Percentiles rank a stretch among this genome's conserved stretches.
Evolutionary conservation across 2,888 invertebrate genomes (phyloP).

Genomic region (Bembecia ichneumoniformis): DNA sequence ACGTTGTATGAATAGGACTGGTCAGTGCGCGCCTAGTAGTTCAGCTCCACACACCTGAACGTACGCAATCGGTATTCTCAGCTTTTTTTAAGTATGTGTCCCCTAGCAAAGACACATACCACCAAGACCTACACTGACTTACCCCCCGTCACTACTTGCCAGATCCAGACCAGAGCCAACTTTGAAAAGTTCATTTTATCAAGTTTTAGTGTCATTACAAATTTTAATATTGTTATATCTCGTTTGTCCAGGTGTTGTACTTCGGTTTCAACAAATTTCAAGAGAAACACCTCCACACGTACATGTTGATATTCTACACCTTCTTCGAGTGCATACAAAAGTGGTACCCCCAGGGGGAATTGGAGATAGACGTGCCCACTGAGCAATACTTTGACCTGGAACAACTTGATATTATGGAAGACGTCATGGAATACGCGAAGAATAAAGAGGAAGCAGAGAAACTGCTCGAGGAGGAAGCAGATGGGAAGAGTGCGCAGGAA

Average conservation of each 20-base stretch:
- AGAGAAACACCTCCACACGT: conserved; percentile 72
- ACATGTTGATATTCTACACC: conserved; percentile 79
- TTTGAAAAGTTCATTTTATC: too few species aligned
- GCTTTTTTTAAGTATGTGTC: too few species aligned
- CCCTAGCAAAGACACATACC: too few species aligned
- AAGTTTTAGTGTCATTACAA: too few species aligned
- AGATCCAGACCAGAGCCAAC: too few species aligned
- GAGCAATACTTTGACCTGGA: conserved; percentile 1
- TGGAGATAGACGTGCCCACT: conserved; percentile 2
- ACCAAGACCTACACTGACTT: too few species aligned
- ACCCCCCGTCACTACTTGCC: too few species aligned
- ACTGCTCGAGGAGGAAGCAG: conserved; percentile 38
- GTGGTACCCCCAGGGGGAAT: conserved; percentile 54
- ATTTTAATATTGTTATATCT: too few species aligned
- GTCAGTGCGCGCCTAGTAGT: too few species aligned
- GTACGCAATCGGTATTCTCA: too few species aligned
- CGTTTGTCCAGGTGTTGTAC: conserved; percentile 30
- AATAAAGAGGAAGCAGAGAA: conserved; percentile 42
- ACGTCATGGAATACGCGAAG: conserved; percentile 46
- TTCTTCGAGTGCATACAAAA: conserved; percentile 75
- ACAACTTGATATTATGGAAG: conserved; percentile 35
- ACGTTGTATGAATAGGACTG: too few species aligned
- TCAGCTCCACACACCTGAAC: too few species aligned
- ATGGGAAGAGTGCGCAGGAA: conserved; percentile 55
- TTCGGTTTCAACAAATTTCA: conserved; percentile 74